Percentiles rank a stretch among this genome's conserved stretches.
phyloP scores from a whole-genome alignment of 2,113 vertebrate genomes.

The Cyphomyrus discorhynchus region DNA sequence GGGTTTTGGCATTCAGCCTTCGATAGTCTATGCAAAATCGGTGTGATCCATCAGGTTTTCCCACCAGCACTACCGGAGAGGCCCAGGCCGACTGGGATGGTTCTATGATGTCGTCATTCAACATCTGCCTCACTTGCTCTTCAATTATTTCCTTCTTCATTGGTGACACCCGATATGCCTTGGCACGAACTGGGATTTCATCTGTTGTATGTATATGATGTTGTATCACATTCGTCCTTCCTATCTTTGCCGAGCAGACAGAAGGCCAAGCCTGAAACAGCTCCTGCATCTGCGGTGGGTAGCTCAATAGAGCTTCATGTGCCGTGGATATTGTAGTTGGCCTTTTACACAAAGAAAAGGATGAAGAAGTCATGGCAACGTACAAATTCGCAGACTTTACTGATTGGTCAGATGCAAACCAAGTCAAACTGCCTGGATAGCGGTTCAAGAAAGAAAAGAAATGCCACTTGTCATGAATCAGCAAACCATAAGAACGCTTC shows the following conservation, averaged over 20 bases:
- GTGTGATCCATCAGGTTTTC: not conserved
- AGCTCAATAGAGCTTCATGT: no score
- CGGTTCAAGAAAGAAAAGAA: no score
- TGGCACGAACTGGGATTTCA: not conserved
- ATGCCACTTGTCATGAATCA: no score
- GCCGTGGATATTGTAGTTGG: no score
- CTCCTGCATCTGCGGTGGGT: not conserved
- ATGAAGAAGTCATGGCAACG: no score
- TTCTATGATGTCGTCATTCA: not conserved
- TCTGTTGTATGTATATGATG: constrained; percentile 1
- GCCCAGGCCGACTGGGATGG: constrained; percentile 2
- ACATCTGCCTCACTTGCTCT: constrained; percentile 3
- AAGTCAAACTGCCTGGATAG: no score
- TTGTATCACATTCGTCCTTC: not conserved
- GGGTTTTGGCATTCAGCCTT: not conserved
- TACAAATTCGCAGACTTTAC: no score
- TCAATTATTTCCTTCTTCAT: not conserved
- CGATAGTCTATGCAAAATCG: not conserved
- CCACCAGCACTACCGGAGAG: constrained; percentile 10
- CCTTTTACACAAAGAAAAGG: no score
- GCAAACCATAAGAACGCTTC: no score
- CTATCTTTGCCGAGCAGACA: not conserved
- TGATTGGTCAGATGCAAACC: no score
- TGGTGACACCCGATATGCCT: not conserved
- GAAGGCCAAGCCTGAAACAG: not conserved